Percentiles rank a stretch among this genome's conserved stretches.
Conservation (phyloP, 2,888 invertebrate species). For the Epinotia ramella region DNA sequence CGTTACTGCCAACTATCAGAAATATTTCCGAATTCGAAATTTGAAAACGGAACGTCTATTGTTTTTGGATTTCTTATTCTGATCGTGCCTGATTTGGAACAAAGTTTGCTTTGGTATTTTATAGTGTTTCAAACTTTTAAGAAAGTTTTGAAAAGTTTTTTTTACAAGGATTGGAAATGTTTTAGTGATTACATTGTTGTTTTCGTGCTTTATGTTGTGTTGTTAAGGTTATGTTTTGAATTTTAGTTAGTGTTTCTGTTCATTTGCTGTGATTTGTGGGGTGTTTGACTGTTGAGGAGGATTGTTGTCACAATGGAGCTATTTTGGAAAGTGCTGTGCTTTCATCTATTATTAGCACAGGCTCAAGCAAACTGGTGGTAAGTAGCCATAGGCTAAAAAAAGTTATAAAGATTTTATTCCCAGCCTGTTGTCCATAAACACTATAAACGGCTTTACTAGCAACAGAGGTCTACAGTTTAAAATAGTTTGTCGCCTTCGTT, state of each 20-base stretch:
- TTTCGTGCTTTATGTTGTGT: conserved; percentile 68
- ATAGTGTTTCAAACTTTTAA: conserved; percentile 59
- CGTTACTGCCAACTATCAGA: conserved; percentile 59
- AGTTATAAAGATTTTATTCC: conserved; percentile 25
- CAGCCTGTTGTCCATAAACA: conserved; percentile 32
- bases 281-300: conserved; percentile 55
- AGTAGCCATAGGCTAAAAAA: conserved; percentile 55
- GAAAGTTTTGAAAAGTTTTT: conserved; percentile 68
- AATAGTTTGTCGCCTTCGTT: conserved; percentile 16
- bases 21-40: conserved; percentile 73
- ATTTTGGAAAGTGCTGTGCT: conserved; percentile 75
- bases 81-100: conserved; percentile 53
- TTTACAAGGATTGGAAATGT: conserved; percentile 55
- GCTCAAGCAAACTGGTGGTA: conserved; percentile 80
- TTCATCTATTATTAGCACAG: conserved; percentile 69
- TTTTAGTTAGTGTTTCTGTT: conserved; percentile 50
- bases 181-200: conserved; percentile 71
- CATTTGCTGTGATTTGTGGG: conserved; percentile 53
- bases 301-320: conserved; percentile 70
- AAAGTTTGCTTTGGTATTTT: conserved; percentile 61
- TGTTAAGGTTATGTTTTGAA: conserved; percentile 63
- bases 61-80: conserved; percentile 47
- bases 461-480: conserved; percentile 20
- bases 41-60: conserved; percentile 59
- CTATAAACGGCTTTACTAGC: conserved; percentile 31